Evolutionary conservation across 1,140 invertebrate species (phyloP).

Genomic region (Drosophila triauraria): DNA sequence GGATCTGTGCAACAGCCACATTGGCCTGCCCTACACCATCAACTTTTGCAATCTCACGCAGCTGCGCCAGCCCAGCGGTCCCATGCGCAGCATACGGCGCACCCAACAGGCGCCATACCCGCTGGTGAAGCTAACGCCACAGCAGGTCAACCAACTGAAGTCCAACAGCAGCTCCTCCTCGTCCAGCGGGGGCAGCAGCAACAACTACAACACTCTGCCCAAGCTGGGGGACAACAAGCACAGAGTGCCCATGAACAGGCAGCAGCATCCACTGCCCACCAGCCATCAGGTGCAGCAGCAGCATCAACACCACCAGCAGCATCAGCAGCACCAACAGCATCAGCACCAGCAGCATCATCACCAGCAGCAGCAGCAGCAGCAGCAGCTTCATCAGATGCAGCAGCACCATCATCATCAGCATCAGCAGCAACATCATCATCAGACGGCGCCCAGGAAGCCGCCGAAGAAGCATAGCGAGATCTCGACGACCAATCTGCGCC

Average conservation of each 20-base stretch:
- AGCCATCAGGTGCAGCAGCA: slow-evolving; percentile 43
- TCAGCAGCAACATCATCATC: slow-evolving; percentile 30
- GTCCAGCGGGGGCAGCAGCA: slow-evolving; percentile 24
- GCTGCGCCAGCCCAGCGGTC: slow-evolving; percentile 90
- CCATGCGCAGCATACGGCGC: slow-evolving; percentile 89
- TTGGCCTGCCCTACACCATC: slow-evolving; percentile 91
- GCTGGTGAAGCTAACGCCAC: slow-evolving; percentile 87
- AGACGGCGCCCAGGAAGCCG: slow-evolving; percentile 68
- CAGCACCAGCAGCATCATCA: slow-evolving; percentile 27
- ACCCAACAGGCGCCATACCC: slow-evolving; percentile 93
- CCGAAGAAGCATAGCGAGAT: slow-evolving; percentile 81
- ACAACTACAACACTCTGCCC: slow-evolving; percentile 44
- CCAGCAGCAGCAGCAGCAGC: slow-evolving; percentile 41
- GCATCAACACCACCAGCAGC: slow-evolving; percentile 31
- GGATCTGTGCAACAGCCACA: slow-evolving; percentile 89
- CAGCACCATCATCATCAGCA: slow-evolving; percentile 47
- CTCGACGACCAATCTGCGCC: slow-evolving; percentile 88
- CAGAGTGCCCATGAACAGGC: slow-evolving; percentile 69
- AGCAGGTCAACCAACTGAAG: slow-evolving; percentile 77
- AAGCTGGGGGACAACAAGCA: slow-evolving; percentile 50
- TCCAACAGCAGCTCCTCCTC: slow-evolving; percentile 34
- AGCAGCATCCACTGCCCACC: slow-evolving; percentile 72
- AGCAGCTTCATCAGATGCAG: slow-evolving; percentile 33
- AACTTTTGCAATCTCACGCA: slow-evolving; percentile 92
- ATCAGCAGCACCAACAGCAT: slow-evolving; percentile 49